Evolutionary conservation across 2,888 invertebrate genomes (phyloP).

Genomic region (Cerastis leucographa): DNA sequence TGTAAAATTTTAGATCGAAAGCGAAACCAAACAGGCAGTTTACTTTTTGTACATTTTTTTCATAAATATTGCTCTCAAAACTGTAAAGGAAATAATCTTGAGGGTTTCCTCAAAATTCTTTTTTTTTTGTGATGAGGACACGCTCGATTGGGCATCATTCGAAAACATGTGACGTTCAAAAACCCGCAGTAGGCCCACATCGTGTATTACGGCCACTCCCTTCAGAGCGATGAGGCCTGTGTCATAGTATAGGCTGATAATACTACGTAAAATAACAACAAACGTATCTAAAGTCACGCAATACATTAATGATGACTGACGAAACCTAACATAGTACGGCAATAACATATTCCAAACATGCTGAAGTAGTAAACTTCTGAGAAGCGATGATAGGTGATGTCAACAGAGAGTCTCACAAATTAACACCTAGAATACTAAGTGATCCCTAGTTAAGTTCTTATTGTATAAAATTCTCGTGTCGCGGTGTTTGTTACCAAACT

Average conservation of each 20-base stretch:
- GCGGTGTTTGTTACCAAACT: too few species aligned
- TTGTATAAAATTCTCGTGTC: too few species aligned
- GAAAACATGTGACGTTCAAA: background rate
- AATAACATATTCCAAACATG: conserved; percentile 51
- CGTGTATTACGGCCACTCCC: background rate
- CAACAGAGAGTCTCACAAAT: conserved; percentile 29
- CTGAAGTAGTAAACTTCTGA: conserved; percentile 45
- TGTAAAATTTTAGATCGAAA: background rate
- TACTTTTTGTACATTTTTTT: background rate
- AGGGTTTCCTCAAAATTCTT: too few species aligned
- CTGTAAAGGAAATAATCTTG: background rate
- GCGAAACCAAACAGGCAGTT: background rate
- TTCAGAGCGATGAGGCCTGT: background rate
- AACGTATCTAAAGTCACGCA: background rate
- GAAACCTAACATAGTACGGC: conserved; percentile 34
- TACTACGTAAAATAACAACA: background rate
- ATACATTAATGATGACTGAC: conserved; percentile 3
- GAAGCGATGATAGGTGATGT: conserved; percentile 56
- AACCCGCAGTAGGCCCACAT: background rate
- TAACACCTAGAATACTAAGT: conserved; percentile 54
- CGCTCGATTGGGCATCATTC: too few species aligned
- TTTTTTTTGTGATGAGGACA: too few species aligned
- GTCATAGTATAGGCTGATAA: background rate
- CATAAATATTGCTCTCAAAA: background rate
- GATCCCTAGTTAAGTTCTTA: conserved; percentile 19